Percentiles rank a stretch among this genome's conserved stretches.
Evolutionary conservation across 2,113 vertebrate species (phyloP).

Genomic region (Rhinichthys klamathensis): DNA sequence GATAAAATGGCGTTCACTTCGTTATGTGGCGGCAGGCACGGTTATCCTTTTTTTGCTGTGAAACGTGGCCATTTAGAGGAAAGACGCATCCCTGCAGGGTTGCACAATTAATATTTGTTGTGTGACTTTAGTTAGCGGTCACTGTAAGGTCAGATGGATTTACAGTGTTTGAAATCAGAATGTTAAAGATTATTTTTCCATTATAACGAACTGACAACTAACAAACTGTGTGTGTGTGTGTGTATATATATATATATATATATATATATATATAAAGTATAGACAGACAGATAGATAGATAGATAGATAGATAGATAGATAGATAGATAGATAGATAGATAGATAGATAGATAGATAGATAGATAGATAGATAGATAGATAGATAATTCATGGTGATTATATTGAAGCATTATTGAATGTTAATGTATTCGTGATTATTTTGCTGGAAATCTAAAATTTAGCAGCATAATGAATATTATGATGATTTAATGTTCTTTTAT

Average conservation of each 20-base stretch:
- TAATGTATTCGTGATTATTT: background rate
- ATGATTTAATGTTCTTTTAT: background rate
- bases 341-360: too few relatives aligned
- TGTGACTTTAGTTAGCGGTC: constrained; percentile 65
- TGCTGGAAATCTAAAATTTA: background rate
- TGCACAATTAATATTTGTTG: constrained; percentile 72
- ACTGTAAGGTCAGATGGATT: constrained; percentile 68
- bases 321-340: too few relatives aligned
- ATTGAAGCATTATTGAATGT: too few relatives aligned
- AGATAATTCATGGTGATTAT: too few relatives aligned
- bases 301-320: too few relatives aligned
- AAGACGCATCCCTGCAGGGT: constrained; percentile 60
- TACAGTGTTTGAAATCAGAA: constrained; percentile 62
- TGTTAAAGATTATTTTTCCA: constrained; percentile 64
- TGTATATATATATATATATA: too few relatives aligned
- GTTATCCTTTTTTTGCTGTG: constrained; percentile 41
- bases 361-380: too few relatives aligned
- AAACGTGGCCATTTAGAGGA: constrained; percentile 32
- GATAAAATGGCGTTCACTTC: constrained; percentile 62
- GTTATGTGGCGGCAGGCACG: constrained; percentile 28
- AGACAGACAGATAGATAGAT: too few relatives aligned
- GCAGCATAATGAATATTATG: background rate
- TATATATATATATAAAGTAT: too few relatives aligned
- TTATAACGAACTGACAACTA: constrained; percentile 38
- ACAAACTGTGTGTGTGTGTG: too few relatives aligned